Percentiles rank a stretch among this genome's conserved stretches.
These are phyloP conservation scores for human DNA, from an alignment of 2,113 vertebrate species.

Conservation along the genomic window DNA sequence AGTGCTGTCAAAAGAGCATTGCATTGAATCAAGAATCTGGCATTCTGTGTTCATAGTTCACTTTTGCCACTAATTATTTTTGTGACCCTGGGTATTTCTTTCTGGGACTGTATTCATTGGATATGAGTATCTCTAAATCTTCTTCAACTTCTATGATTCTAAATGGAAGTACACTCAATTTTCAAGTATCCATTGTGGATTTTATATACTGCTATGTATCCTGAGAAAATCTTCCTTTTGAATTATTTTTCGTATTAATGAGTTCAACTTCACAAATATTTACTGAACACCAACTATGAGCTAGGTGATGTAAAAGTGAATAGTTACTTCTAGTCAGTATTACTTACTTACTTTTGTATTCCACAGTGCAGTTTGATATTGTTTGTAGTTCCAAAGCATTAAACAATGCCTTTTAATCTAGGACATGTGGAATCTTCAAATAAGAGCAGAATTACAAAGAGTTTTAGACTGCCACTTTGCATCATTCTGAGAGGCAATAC, in stretches of 20 bases:
- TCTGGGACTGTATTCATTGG: neutral
- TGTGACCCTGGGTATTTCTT: neutral
- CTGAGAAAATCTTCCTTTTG: conserved; percentile 1
- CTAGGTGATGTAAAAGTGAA: neutral
- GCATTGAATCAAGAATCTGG: neutral
- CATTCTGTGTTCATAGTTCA: neutral
- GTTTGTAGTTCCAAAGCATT: neutral
- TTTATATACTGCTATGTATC: neutral
- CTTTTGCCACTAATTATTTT: neutral
- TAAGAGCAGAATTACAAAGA: neutral
- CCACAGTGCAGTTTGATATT: neutral
- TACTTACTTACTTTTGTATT: neutral
- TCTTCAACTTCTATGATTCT: neutral
- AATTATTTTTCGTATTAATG: conserved; percentile 18
- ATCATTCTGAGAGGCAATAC: neutral
- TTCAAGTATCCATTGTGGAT: neutral
- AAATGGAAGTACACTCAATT: neutral
- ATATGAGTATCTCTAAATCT: neutral
- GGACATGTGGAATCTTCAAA: neutral
- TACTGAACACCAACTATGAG: neutral
- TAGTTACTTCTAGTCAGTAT: conserved; percentile 32
- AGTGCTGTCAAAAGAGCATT: neutral
- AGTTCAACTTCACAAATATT: neutral
- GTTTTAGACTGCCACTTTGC: neutral
- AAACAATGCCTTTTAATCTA: neutral